Base-by-base conservation (phyloP, 1,140 invertebrate species). In the Vollenhovia emeryi region DNA sequence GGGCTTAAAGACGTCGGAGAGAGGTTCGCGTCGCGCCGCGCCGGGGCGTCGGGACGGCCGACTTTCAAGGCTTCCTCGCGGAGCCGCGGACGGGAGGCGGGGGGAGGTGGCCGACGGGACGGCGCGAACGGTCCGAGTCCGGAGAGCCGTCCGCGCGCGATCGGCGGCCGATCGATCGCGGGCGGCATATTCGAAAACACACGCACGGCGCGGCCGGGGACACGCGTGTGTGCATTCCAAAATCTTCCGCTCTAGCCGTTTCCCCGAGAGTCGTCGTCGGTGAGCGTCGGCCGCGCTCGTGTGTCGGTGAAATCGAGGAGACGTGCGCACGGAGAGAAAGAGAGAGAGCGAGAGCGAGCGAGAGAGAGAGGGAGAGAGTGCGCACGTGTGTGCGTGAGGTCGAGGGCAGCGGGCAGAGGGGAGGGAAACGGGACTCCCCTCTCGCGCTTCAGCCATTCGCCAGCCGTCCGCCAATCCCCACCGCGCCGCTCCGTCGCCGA, bases 291-390 rank as follows among this genome's bases (percentile, higher is more conserved):
- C 55, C 62, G 27, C 43, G 57, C 33, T 55, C 21, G 74, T 27
- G 74, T 27, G 69, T 85, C 87, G 86, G 89, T 87, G 89, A 89
- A 90, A 90, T 90, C 82, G 24, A 45, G 62, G 11, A 33, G 33
- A 6, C 33, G 33, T 2, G 33, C 33, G 33, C 33, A 30, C 3
- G 27, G 3, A 5, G 18, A 24, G 33, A 13, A 36, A 68, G 59
- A 82, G 13, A 55, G 57, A 50, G 52, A 68, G 59, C 75, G 13
- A 55, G 57, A 50, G 52, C 15, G 59, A 60, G 55, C 60, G 33
- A 50, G 50, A 24, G 48, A 13, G 13, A 33, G 33, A 33, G 2
- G 6, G 33, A 33, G 33, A 2, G 33, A 0, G 33, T 6, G 33
- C 15, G 30, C 15, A 2, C 11, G 33, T 13, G 36, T 43, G 13